Evolutionary conservation across 2,113 vertebrate genomes (phyloP).

Genomic region (Uria lomvia): DNA sequence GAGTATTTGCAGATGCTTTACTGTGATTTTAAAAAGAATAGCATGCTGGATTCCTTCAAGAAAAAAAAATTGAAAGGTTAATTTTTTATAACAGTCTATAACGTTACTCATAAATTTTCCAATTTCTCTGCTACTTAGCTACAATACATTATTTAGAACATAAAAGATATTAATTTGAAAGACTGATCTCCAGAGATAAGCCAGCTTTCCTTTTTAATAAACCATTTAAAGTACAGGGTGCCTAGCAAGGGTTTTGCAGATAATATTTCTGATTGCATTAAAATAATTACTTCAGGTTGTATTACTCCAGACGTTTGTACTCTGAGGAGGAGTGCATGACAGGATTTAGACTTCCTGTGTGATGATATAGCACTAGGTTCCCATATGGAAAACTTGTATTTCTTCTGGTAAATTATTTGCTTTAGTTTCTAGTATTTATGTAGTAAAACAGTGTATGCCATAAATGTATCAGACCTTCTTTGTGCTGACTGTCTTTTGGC

Average conservation of each 20-base stretch:
- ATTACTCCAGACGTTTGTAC: background rate
- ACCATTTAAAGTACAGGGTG: background rate
- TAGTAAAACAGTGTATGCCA: background rate
- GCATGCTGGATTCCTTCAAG: background rate
- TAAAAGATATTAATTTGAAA: slow-evolving; percentile 53
- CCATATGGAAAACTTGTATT: background rate
- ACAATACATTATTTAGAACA: slow-evolving; percentile 34
- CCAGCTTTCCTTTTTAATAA: slow-evolving; percentile 32
- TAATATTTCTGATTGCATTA: slow-evolving; percentile 27
- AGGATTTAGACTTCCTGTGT: background rate
- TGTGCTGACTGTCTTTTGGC: background rate
- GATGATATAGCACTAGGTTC: background rate
- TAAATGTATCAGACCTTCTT: background rate
- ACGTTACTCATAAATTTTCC: slow-evolving; percentile 42
- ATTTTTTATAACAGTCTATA: slow-evolving; percentile 27
- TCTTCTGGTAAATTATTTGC: background rate
- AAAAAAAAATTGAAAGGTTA: background rate
- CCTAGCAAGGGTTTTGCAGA: background rate
- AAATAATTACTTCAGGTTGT: slow-evolving; percentile 22
- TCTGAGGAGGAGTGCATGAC: background rate
- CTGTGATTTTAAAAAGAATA: background rate
- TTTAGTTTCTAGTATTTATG: background rate
- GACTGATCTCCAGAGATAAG: slow-evolving; percentile 32
- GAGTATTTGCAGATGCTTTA: background rate
- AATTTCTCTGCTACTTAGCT: slow-evolving; percentile 36